Conservation (phyloP, 1,140 invertebrate genomes). For the Wasmannia auropunctata region DNA sequence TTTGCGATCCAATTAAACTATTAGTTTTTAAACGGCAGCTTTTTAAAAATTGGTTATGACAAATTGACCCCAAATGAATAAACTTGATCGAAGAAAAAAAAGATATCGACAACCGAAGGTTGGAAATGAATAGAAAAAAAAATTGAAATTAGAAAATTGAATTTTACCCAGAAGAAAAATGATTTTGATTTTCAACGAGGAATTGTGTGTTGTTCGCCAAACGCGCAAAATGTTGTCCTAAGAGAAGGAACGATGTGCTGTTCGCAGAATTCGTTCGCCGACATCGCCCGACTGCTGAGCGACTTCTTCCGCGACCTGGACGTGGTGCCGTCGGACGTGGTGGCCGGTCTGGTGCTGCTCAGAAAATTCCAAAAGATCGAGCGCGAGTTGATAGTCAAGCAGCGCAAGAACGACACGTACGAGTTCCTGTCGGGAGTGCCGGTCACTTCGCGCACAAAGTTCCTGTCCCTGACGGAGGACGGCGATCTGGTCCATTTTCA, state of each 20-base stretch:
- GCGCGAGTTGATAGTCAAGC: slow-evolving; percentile 91
- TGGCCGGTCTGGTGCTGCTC: slow-evolving; percentile 93
- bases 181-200: background rate
- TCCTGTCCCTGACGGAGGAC: slow-evolving; percentile 93
- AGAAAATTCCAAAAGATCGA: slow-evolving; percentile 94
- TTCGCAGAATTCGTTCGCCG: slow-evolving; percentile 92
- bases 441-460: slow-evolving; percentile 93
- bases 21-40: too few species aligned
- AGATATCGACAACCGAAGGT: too few species aligned
- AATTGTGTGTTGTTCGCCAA: background rate
- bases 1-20: too few species aligned
- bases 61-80: too few species aligned
- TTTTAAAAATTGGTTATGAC: too few species aligned
- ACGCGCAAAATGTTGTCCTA: background rate
- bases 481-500: slow-evolving; percentile 91
- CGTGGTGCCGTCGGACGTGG: slow-evolving; percentile 96
- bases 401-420: slow-evolving; percentile 94
- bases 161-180: background rate
- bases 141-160: background rate
- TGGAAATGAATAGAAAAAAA: background rate
- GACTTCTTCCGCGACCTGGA: slow-evolving; percentile 96
- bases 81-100: too few species aligned
- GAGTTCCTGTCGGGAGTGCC: slow-evolving; percentile 95
- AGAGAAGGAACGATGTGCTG: background rate
- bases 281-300: slow-evolving; percentile 94